A percentile compares a stretch with the other conserved stretches of the same genome.
phyloP scores from a whole-genome alignment of 2,797 vertebrate genomes.

The Otus scops region DNA sequence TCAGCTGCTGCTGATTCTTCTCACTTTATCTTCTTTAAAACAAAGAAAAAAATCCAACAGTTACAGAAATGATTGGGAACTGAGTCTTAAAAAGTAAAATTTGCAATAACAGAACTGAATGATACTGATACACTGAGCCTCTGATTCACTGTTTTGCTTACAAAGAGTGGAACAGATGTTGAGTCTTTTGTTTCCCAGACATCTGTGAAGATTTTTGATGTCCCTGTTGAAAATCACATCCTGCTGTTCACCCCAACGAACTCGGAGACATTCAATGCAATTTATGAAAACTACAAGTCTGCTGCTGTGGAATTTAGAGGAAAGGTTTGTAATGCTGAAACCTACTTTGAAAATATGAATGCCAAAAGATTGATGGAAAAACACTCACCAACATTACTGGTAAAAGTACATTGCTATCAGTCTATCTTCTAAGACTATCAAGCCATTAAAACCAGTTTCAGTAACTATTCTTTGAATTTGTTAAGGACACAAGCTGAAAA shows the following conservation, averaged over 20 bases:
- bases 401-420: background rate
- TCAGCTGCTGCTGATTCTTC: background rate
- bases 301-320: conserved; percentile 81
- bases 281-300: conserved; percentile 77
- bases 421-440: background rate
- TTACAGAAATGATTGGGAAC: background rate
- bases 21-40: background rate
- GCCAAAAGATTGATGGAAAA: background rate
- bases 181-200: conserved; percentile 75
- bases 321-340: conserved; percentile 77
- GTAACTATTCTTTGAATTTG: background rate
- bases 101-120: background rate
- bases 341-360: background rate
- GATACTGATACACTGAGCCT: background rate
- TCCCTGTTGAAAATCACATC: conserved; percentile 84
- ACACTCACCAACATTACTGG: background rate
- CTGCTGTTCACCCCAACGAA: conserved; percentile 86
- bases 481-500: background rate
- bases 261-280: conserved; percentile 63
- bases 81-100: background rate
- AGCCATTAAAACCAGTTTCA: background rate
- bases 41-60: background rate
- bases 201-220: conserved; percentile 84
- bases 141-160: conserved; percentile 31
- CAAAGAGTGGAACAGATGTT: conserved; percentile 30